Evolutionary conservation across 1,140 invertebrate species (phyloP).

Genomic region (Brachionus rubens): DNA sequence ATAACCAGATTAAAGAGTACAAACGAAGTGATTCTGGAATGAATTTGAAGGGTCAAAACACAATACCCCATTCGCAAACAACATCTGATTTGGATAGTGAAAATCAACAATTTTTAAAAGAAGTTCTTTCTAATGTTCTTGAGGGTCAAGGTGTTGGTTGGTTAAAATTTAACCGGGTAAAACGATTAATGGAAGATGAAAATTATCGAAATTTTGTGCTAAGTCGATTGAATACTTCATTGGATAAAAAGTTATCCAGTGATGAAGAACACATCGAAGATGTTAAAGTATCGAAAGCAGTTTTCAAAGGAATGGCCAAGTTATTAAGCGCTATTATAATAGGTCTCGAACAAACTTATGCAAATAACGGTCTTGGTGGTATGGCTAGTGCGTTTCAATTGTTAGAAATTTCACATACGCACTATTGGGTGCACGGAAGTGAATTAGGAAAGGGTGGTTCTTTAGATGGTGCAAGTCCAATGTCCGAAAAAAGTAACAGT

Average conservation of each 20-base stretch:
- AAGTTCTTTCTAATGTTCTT: conserved; percentile 83
- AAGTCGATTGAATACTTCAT: conserved; percentile 85
- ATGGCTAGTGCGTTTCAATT: conserved; percentile 95
- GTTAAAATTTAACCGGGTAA: conserved; percentile 86
- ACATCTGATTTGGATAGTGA: conserved; percentile 57
- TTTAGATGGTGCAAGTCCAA: conserved; percentile 32
- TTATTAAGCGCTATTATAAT: conserved; percentile 79
- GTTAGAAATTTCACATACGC: conserved; percentile 94
- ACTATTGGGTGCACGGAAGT: conserved; percentile 87
- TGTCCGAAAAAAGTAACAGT: conserved; percentile 50
- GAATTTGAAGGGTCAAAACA: background rate
- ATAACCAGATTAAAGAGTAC: background rate
- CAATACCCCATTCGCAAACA: background rate
- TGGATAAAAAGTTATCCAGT: conserved; percentile 86
- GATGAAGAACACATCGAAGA: conserved; percentile 92
- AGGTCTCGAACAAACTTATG: conserved; percentile 85
- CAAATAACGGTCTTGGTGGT: conserved; percentile 88
- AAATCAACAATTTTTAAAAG: conserved; percentile 65
- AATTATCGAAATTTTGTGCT: conserved; percentile 93
- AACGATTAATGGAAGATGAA: conserved; percentile 97
- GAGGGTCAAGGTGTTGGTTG: conserved; percentile 94
- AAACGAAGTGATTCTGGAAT: background rate
- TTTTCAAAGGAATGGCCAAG: conserved; percentile 96
- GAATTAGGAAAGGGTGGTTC: conserved; percentile 1
- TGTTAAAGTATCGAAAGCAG: conserved; percentile 68